Percentiles rank a stretch among this genome's conserved stretches.
Evolutionary conservation across 2,888 invertebrate species (phyloP).

Genomic region (Amphipyra berbera): DNA sequence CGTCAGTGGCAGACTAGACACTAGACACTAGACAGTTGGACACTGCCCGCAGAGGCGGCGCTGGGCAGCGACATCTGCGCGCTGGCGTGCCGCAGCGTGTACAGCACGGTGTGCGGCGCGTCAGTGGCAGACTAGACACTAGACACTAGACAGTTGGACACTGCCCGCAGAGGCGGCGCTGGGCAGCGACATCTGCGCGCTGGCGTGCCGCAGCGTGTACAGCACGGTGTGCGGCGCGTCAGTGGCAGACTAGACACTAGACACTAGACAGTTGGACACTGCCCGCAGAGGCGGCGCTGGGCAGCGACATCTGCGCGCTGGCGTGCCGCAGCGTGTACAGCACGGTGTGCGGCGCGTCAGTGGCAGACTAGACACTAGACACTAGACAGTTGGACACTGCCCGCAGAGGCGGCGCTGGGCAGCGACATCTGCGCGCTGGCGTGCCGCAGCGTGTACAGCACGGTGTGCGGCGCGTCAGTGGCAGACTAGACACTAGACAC

Average conservation of each 20-base stretch:
- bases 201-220: slow-evolving; percentile 39
- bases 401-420: slow-evolving; percentile 21
- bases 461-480: slow-evolving; percentile 91
- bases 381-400: too few species aligned
- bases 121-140: too few species aligned
- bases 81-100: slow-evolving; percentile 41
- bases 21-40: too few species aligned
- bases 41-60: slow-evolving; percentile 19
- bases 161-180: slow-evolving; percentile 19
- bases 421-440: slow-evolving; percentile 36
- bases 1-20: too few species aligned
- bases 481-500: too few species aligned
- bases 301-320: slow-evolving; percentile 29
- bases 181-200: slow-evolving; percentile 24
- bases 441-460: slow-evolving; percentile 30
- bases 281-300: slow-evolving; percentile 19
- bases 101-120: slow-evolving; percentile 88
- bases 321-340: slow-evolving; percentile 37
- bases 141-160: too few species aligned
- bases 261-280: too few species aligned
- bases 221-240: slow-evolving; percentile 89
- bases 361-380: too few species aligned
- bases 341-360: slow-evolving; percentile 90
- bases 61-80: slow-evolving; percentile 18
- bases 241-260: too few species aligned